Percentiles rank a stretch among this genome's conserved stretches.
Conservation (phyloP, 2,113 vertebrate species). For the Leucopternis melanops region DNA sequence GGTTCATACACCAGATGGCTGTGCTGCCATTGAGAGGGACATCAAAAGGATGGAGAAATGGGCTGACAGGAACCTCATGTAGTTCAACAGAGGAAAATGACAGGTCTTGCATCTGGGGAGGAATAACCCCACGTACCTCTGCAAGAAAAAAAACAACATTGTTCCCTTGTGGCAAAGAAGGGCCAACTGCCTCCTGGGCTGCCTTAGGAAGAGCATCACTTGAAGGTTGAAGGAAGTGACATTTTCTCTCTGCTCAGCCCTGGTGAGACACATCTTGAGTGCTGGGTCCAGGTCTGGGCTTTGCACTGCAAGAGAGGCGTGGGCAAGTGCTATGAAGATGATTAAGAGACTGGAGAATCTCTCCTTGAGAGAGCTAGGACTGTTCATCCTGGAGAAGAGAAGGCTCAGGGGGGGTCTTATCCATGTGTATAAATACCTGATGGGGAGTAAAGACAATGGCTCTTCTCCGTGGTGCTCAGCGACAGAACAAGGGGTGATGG, state of each 20-base stretch:
- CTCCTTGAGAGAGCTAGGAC: neutral
- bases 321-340: neutral
- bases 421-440: neutral
- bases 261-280: neutral
- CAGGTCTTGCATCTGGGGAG: neutral
- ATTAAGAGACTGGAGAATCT: neutral
- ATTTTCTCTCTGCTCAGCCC: neutral
- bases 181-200: neutral
- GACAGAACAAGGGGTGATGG: too few relatives aligned
- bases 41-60: neutral
- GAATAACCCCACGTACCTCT: neutral
- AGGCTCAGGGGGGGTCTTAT: neutral
- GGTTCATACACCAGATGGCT: neutral
- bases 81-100: neutral
- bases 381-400: neutral
- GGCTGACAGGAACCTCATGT: neutral
- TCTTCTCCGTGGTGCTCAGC: too few relatives aligned
- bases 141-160: accelerated
- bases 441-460: neutral
- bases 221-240: neutral
- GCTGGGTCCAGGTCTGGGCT: neutral
- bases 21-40: neutral
- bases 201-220: accelerated
- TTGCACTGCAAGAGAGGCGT: neutral
- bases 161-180: neutral